These are phyloP conservation scores for Anguilla japonica DNA, from an alignment of 2,113 vertebrate genomes.

Conservation along the genomic window DNA sequence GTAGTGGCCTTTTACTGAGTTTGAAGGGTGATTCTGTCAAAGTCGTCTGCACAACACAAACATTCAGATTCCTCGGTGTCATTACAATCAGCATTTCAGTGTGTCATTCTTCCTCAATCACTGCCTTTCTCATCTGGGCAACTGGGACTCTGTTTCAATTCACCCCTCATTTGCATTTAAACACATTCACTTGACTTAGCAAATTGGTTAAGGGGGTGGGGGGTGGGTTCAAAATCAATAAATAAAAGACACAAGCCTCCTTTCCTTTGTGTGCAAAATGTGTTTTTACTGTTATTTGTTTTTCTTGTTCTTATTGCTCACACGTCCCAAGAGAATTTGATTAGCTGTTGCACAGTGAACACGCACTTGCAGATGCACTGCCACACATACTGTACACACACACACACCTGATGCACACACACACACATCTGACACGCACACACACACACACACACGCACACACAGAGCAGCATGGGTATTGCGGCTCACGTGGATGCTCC, in stretches of 20 bases:
- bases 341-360: too few species aligned
- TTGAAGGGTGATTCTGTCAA: background rate
- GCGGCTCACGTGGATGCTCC: background rate
- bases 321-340: background rate
- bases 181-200: background rate
- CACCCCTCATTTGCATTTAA: constrained; percentile 9
- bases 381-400: too few species aligned
- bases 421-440: background rate
- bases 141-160: background rate
- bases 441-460: background rate
- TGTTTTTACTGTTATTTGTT: background rate
- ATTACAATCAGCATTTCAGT: background rate
- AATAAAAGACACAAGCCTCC: background rate
- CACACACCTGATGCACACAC: background rate
- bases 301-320: background rate
- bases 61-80: background rate
- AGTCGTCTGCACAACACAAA: background rate
- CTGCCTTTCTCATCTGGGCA: background rate
- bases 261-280: constrained; percentile 7
- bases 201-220: background rate
- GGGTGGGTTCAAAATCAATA: background rate
- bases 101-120: background rate
- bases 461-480: background rate
- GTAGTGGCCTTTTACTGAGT: too few species aligned
- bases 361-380: background rate